Base-by-base conservation (phyloP, 2,113 vertebrate genomes). In the Penelope pileata region DNA sequence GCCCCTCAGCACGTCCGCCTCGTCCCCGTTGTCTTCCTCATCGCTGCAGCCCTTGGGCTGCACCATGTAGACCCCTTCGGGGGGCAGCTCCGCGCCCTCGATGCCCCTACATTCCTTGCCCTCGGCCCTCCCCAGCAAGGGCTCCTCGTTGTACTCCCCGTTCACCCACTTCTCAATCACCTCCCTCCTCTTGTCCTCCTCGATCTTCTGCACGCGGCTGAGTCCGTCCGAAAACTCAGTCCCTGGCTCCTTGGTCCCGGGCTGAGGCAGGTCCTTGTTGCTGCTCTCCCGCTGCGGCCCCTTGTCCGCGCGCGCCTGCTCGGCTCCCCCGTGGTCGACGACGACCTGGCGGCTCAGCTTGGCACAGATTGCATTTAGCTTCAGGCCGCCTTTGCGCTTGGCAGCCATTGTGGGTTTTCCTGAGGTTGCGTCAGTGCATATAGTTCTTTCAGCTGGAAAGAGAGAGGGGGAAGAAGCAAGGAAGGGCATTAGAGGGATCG, bases 381-480 rank as follows among this genome's bases (percentile, higher is more conserved):
- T 99, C 98, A 99, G 98, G 99, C 99, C 99, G 96, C 99, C 99
- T 98, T 99, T 99, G 98, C 99, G 99, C 98, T 99, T 99, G 98
- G 99, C 98, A 96, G 99, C 99, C 99, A 99, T 99, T 51, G 99
- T 98, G 97, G 99, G 97, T 98, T 99, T 99, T 98, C 99, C 99
- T 99, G 99, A 98, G 98, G 98, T 98, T 96, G 98, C 97, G 98
- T 99, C 99, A 97, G 98, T 98, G 98, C 99, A 99, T 99, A 99
- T 98, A 98, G 98, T 98, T 98, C 99, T 99, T 99, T 99, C 99
- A 99, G 99, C 99, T 99, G 97, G 4, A 83, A 82, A 80, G 43
- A 77, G 12, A 79, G n/a, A 96, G 91, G 93, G 89, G 85, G 45
- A 80, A 60, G 43, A 90, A 83, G 24, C 78, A 23, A 76, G 53